Evolutionary conservation across 2,888 invertebrate genomes (phyloP).

Genomic region (Troglohyphantes excavatus): DNA sequence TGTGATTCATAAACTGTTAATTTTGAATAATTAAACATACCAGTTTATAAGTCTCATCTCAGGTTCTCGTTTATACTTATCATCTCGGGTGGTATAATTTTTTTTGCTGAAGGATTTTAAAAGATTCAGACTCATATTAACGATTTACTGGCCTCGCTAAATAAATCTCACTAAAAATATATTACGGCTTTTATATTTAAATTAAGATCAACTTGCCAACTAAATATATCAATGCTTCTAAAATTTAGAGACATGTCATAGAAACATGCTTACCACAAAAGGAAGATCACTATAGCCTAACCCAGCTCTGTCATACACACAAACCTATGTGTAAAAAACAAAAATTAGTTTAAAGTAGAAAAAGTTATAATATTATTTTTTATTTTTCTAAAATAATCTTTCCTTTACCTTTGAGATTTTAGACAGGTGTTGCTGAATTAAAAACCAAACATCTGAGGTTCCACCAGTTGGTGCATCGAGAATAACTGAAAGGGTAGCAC

Average conservation of each 20-base stretch:
- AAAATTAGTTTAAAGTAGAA: not conserved
- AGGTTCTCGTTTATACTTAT: no score
- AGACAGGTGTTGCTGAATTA: conserved; percentile 56
- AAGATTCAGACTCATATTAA: not conserved
- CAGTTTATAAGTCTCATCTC: no score
- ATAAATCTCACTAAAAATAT: not conserved
- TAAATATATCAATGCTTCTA: not conserved
- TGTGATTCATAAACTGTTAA: no score
- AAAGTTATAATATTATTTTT: not conserved
- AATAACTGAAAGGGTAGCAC: conserved; percentile 50
- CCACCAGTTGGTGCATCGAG: conserved; percentile 73
- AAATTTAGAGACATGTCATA: not conserved
- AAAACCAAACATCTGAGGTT: conserved; percentile 69
- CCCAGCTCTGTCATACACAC: conserved; percentile 75
- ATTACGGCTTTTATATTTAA: not conserved
- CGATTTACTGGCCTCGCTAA: not conserved
- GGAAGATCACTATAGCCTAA: conserved; percentile 69
- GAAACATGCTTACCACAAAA: conserved; percentile 48
- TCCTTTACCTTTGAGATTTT: conserved; percentile 54
- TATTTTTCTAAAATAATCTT: not conserved
- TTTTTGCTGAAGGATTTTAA: not conserved
- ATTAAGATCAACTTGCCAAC: no score
- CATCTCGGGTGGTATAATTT: no score
- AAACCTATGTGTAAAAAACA: conserved; percentile 42
- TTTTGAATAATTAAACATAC: no score